Evolutionary conservation across 2,113 vertebrate genomes (phyloP).

Genomic region (Ochotona princeps): DNA sequence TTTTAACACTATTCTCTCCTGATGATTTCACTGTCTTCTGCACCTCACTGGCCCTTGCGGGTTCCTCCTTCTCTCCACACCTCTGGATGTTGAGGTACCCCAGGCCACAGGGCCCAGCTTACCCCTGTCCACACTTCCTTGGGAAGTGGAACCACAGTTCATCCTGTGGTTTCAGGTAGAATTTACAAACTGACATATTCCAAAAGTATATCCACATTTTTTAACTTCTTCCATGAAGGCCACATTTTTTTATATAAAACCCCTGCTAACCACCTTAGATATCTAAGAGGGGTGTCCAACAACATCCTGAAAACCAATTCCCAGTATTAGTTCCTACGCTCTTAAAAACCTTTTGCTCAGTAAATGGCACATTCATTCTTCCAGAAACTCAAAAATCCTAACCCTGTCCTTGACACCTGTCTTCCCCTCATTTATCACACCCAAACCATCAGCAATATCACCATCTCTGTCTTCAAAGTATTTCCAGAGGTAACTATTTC

Average conservation of each 20-base stretch:
- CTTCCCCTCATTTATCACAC: not conserved
- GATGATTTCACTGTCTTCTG: not conserved
- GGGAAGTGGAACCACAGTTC: not conserved
- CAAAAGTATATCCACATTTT: not conserved
- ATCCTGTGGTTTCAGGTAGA: not conserved
- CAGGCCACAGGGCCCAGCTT: not conserved
- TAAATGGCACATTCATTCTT: not conserved
- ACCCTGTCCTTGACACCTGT: not conserved
- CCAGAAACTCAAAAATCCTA: not conserved
- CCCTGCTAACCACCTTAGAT: not conserved
- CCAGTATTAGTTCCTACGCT: not conserved
- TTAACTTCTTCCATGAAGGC: not conserved
- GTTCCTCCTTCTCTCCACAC: not conserved
- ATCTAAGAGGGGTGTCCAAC: not conserved
- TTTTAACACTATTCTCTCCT: not conserved
- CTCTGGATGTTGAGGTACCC: not conserved
- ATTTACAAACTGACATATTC: not conserved
- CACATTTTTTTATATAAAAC: not conserved
- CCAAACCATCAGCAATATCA: not conserved
- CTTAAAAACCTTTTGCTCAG: not conserved
- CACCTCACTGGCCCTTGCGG: not conserved
- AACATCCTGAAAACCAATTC: not conserved
- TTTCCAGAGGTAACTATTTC: not conserved
- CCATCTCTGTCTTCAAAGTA: not conserved
- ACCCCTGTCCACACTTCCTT: not conserved